Base-by-base conservation (phyloP, 2,113 vertebrate genomes). In the Carassius carassius region DNA sequence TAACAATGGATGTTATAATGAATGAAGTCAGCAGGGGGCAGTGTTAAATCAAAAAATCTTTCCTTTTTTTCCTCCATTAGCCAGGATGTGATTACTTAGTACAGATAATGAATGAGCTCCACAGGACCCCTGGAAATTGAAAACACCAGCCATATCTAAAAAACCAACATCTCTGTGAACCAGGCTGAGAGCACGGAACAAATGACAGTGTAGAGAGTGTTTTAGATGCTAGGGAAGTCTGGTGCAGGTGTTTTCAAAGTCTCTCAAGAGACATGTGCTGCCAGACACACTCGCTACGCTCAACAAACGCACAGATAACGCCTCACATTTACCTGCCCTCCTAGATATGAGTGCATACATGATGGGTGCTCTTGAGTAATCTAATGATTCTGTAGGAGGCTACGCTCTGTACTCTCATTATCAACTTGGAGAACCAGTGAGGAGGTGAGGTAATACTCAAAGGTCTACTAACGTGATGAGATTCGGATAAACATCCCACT, bases 11-110 rank as follows among this genome's bases (percentile, higher is more conserved):
- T 29, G 58, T 60, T 5, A 14, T 67, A 44, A 0, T 41, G 23
- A 25, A 49, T 23, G 5, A 2, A 47, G 54, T 25, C 94, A 93
- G 88, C 91, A 94, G 94, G 91, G 93, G 93, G 92, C 92, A 92
- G 87, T 93, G 90, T 91, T 91, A 91, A 29, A 86, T 89, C 90
- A 89, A 54, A 83, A 72, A 84, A 85, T 91, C 5, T 4, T 3
- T 47, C 8, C 1, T 32, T 32, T 21, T 10, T 12, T 11, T n/a
- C 8, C 19, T 58, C 19, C 3, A n/a, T n/a, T n/a, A 75, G 35
- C 29, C 54, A 67, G 25, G n/a, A 69, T 10, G 60, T 49, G 37
- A 23, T 77, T 49, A 37, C 84, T 87, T 81, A 84, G 75, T 58
- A 84, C 12, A 51, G 69, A 84, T 86, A 87, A 87, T 84, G 77